phyloP scores from a whole-genome alignment of 1,140 invertebrate species.

The Zaprionus gabonicus region DNA sequence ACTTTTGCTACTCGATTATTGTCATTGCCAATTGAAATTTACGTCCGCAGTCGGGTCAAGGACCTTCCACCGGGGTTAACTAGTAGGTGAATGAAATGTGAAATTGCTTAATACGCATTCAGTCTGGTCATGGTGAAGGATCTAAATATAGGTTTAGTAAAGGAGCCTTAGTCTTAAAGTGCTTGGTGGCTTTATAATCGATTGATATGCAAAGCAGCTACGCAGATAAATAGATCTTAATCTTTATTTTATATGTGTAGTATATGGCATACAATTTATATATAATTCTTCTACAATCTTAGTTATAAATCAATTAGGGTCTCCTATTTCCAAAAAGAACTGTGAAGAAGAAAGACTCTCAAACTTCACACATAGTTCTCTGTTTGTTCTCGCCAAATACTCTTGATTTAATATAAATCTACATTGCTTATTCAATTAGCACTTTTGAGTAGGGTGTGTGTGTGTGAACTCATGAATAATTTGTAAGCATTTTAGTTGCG shows the following conservation, averaged over 20 bases:
- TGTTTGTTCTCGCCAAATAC: not conserved
- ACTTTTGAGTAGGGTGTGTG: not conserved
- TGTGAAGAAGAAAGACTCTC: no score
- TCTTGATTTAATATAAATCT: slow-evolving; percentile 46
- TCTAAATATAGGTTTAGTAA: not conserved
- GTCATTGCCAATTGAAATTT: slow-evolving; percentile 35
- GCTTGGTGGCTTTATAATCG: slow-evolving; percentile 28
- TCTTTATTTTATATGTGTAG: no score
- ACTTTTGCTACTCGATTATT: slow-evolving; percentile 32
- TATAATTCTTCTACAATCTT: no score
- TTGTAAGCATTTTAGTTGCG: slow-evolving; percentile 25
- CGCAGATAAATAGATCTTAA: not conserved
- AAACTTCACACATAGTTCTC: not conserved
- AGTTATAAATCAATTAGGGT: no score
- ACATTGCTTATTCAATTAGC: slow-evolving; percentile 53
- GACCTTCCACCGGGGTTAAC: slow-evolving; percentile 3
- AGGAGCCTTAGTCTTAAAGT: no score
- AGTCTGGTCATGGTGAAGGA: not conserved
- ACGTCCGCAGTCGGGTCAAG: slow-evolving; percentile 21
- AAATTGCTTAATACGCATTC: not conserved
- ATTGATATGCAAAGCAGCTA: not conserved
- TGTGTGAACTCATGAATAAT: slow-evolving; percentile 55
- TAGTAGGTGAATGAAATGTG: not conserved
- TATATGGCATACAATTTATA: no score
- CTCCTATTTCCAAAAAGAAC: no score